Base-by-base conservation (phyloP, 2,113 vertebrate genomes). In the Cebus imitator region DNA sequence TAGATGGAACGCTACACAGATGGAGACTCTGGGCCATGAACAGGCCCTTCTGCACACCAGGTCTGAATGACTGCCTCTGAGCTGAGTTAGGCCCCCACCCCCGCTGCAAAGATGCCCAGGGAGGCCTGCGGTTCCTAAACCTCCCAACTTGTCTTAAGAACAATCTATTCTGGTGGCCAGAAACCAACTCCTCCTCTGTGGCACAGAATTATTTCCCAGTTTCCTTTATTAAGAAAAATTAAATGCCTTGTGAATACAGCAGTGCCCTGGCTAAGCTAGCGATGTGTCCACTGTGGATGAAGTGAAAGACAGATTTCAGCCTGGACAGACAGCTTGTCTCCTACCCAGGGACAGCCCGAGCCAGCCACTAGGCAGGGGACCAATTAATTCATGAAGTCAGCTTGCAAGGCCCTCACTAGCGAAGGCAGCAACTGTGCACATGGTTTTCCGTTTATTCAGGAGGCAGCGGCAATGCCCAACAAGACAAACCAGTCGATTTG, bases 331-430 rank as follows among this genome's bases (percentile, higher is more conserved):
- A 8, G 57, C 32, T 61, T 6, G 43, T 91, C 86, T 90, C 92
- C 89, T 37, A 55, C 48, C 45, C 35, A 14, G 30, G 79, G n/a
- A 87, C 12, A 66, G 64, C 43, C 68, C 66, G 4, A 5, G 58
- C 79, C 73, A 78, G 92, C 94, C 81, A 79, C 92, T 87, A 90
- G 68, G 87, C 30, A 5, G 37, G 68, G 80, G 52, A 57, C 92
- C 86, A 73, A 3, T 57, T 72, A 92, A 88, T 61, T 87, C n/a
- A 58, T 25, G 8, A 70, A 43, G 50, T 61, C 76, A 4, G 25
- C 48, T 17, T 37, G 21, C 23, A 0, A 79, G 55, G 66, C 64
- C 55, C 55, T n/a, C 68, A 0, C 40, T 25, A 45, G 87, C 95
- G 43, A 13, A 43, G 32, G 58, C 48, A 30, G 43, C 16, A 3